A percentile compares a stretch with the other conserved stretches of the same genome.
Evolutionary conservation across 2,888 invertebrate genomes (phyloP).

Genomic region (Latrodectus hesperus): DNA sequence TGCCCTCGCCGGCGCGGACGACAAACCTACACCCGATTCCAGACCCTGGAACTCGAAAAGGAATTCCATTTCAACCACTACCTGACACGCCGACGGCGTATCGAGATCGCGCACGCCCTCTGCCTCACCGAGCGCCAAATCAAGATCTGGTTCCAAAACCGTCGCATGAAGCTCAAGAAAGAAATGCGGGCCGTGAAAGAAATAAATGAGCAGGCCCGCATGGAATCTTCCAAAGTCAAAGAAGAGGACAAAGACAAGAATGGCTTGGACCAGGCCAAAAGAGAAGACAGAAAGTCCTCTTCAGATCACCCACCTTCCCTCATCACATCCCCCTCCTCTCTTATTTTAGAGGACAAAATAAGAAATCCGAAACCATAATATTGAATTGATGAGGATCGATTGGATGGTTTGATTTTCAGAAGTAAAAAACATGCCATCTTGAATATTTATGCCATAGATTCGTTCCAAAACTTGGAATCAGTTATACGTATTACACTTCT

Average conservation of each 20-base stretch:
- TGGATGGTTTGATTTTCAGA: too few relatives aligned
- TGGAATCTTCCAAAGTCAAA: conserved; percentile 62
- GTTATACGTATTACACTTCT: conserved; percentile 5
- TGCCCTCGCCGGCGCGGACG: conserved; percentile 94
- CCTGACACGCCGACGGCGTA: conserved; percentile 94
- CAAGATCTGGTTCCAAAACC: conserved; percentile 93
- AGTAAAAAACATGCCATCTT: not conserved
- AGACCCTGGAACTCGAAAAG: conserved; percentile 97
- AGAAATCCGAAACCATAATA: conserved; percentile 61
- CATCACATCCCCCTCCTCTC: conserved; percentile 50
- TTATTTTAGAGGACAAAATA: conserved; percentile 64
- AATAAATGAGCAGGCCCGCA: conserved; percentile 69
- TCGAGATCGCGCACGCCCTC: conserved; percentile 97
- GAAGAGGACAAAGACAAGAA: conserved; percentile 66
- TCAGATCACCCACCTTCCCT: conserved; percentile 37
- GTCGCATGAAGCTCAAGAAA: conserved; percentile 97
- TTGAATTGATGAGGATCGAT: too few relatives aligned
- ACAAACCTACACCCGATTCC: conserved; percentile 98
- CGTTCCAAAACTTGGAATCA: not conserved
- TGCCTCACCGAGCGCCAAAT: conserved; percentile 97
- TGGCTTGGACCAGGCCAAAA: conserved; percentile 15
- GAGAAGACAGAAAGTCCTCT: conserved; percentile 37
- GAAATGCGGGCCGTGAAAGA: conserved; percentile 95
- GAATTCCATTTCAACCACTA: conserved; percentile 99
- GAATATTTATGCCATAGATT: conserved; percentile 18